phyloP scores from a whole-genome alignment of 2,888 invertebrate species.

The Molorchus minor region DNA sequence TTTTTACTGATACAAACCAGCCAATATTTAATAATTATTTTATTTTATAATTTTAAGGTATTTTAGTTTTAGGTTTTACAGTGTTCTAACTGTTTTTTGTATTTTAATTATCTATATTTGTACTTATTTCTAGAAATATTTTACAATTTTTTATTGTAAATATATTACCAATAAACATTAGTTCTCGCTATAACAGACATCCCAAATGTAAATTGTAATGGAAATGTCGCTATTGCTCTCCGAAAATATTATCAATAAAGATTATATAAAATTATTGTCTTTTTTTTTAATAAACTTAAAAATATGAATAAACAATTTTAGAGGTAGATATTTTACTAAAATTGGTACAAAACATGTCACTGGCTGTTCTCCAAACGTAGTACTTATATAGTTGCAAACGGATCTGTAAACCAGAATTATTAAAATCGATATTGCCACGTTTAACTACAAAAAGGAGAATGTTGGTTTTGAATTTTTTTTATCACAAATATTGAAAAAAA shows the following conservation, averaged over 20 bases:
- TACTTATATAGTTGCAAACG: too few species aligned
- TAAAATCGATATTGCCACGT: too few species aligned
- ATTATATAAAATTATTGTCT: conserved; percentile 15
- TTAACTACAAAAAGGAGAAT: too few species aligned
- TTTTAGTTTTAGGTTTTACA: conserved; percentile 23
- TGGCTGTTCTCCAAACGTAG: too few species aligned
- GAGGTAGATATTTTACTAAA: too few species aligned
- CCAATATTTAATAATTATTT: conserved; percentile 22
- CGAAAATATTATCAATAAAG: conserved; percentile 57
- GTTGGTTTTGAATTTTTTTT: too few species aligned
- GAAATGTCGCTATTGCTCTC: conserved; percentile 59
- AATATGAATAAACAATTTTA: too few species aligned
- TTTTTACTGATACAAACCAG: conserved; percentile 21
- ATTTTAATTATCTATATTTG: conserved; percentile 33
- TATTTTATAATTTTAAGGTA: conserved; percentile 28
- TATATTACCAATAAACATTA: conserved; percentile 41
- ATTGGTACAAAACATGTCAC: too few species aligned
- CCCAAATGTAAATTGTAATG: conserved; percentile 57
- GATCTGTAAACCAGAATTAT: too few species aligned
- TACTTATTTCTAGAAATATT: conserved; percentile 6
- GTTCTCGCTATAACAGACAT: conserved; percentile 52
- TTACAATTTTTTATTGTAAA: conserved; percentile 25
- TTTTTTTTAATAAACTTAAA: too few species aligned
- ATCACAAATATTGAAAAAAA: too few species aligned
- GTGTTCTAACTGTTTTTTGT: conserved; percentile 31